phyloP scores from a whole-genome alignment of 2,888 invertebrate genomes.

The Morpho achilles region DNA sequence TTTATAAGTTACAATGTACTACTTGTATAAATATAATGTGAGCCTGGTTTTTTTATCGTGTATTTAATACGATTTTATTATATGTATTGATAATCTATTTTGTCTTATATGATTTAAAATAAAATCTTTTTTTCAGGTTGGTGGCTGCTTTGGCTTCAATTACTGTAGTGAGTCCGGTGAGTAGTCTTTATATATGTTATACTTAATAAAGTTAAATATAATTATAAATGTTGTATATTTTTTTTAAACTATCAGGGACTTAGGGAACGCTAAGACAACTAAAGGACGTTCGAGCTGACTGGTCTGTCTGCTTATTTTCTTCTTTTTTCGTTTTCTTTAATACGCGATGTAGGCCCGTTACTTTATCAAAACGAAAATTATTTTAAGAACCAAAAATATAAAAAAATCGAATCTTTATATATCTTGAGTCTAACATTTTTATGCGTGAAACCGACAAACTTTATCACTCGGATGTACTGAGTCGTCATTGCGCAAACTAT shows the following conservation, averaged over 20 bases:
- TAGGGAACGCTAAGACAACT: conserved; percentile 46
- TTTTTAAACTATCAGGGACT: conserved; percentile 40
- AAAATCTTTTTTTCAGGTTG: conserved; percentile 49
- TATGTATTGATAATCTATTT: neutral
- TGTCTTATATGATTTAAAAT: conserved; percentile 10
- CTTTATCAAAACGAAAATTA: too few species aligned
- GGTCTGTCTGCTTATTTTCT: conserved; percentile 55
- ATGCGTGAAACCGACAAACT: conserved; percentile 66
- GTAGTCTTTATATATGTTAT: conserved; percentile 34
- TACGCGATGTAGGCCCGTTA: conserved; percentile 37
- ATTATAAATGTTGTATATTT: conserved; percentile 20
- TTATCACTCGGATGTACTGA: conserved; percentile 74
- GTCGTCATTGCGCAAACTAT: conserved; percentile 69
- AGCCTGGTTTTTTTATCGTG: too few species aligned
- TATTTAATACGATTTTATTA: neutral
- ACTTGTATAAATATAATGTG: too few species aligned
- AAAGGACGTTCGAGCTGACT: conserved; percentile 42
- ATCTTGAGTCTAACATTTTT: conserved; percentile 6
- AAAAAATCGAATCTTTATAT: conserved; percentile 8
- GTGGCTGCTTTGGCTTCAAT: conserved; percentile 60
- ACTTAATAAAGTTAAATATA: neutral
- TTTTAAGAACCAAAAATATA: too few species aligned
- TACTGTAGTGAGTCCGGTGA: conserved; percentile 59
- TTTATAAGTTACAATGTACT: neutral
- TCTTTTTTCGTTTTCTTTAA: conserved; percentile 69